Base-by-base conservation (phyloP, 2,113 vertebrate species). In the Polypterus senegalus region DNA sequence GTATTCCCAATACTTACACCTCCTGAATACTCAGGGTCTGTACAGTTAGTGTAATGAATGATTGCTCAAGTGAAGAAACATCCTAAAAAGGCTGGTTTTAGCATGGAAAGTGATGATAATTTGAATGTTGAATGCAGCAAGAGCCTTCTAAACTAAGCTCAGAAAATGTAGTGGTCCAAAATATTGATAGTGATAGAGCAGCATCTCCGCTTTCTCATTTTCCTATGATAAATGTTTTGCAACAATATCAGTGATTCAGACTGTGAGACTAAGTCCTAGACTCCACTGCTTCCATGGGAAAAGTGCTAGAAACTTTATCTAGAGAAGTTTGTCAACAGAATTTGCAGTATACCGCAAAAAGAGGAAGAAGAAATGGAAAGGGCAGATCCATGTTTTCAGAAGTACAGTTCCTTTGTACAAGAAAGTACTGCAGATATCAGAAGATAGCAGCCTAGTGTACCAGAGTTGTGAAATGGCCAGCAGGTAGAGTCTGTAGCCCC, bases 1-100 rank as follows among this genome's bases (percentile, higher is more conserved):
- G 77, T 86, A 48, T 92, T 97, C 75, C 89, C 48, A 74, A 81
- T 57, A 70, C 78, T 60, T 75, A 78, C 57, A 49, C 62, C 54
- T 66, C 70, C 51, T 58, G n/a, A n/a, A n/a, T n/a, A n/a, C n/a
- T n/a, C n/a, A n/a, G n/a, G n/a, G 70, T 61, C 52, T 68, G 60
- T 71, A 76, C 79, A 65, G 57, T 10, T 65, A 64, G 69, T 67
- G 6, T 5, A 59, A 58, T 70, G 74, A 70, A 64, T 70, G 70
- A 49, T 62, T 67, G 72, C 66, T 68, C 71, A 64, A 55, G 49
- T 47, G 80, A 79, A 63, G 76, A 49, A 67, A 76, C 68, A 54
- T 68, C 63, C 47, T 69, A 62, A 78, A 70, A 71, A 77, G 47
- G 70, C 77, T 77, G 77, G 71, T 65, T 79, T 79, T 79, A 74